Conservation (phyloP, 2,113 vertebrate species). For the Vulpes ferrilata region DNA sequence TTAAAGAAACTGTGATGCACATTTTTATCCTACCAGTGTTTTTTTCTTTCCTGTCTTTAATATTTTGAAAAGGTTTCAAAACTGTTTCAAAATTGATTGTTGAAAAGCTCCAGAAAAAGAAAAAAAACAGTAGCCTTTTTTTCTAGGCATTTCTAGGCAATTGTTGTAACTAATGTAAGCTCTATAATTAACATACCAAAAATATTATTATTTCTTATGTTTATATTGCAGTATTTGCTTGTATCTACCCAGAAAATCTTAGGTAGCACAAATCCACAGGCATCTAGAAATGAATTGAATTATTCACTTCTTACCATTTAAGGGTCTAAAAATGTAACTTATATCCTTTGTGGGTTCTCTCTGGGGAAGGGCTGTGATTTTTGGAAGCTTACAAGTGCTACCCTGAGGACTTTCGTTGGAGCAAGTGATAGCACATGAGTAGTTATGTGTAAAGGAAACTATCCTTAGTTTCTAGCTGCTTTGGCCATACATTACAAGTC, state of each 20-base stretch:
- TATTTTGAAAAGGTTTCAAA: constrained; percentile 55
- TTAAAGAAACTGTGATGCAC: neutral
- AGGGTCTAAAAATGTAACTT: neutral
- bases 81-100: constrained; percentile 21
- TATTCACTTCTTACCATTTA: constrained; percentile 34
- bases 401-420: neutral
- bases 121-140: neutral
- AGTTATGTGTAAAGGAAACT: neutral
- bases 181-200: constrained; percentile 7
- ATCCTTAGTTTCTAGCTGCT: neutral
- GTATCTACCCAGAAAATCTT: neutral
- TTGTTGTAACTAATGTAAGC: neutral
- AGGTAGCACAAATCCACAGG: neutral
- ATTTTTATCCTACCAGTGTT: neutral
- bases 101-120: neutral
- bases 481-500: neutral
- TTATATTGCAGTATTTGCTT: neutral
- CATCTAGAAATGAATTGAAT: neutral
- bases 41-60: neutral
- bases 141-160: neutral
- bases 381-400: neutral
- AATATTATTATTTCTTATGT: neutral
- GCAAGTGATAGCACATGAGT: neutral
- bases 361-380: neutral
- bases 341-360: neutral